Evolutionary conservation across 2,113 vertebrate genomes (phyloP), one percentile per base, ranked within the genome.

Genomic region (Rhinopithecus roxellana): DNA sequence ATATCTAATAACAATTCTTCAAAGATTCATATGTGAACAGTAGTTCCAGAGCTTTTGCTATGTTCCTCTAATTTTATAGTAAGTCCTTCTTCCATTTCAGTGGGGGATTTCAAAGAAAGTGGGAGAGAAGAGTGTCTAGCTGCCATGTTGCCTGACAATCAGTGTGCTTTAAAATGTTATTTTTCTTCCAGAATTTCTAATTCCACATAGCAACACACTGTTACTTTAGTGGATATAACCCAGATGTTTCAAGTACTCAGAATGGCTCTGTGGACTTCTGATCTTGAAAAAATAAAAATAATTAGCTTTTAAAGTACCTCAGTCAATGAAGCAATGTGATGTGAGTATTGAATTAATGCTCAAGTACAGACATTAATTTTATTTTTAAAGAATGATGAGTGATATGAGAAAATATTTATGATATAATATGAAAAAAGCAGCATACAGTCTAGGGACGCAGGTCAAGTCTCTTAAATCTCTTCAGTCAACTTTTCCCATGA

Each of bases 371-470:
- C 16, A 78, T 52, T 61, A 57, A 57, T 20, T 67, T 43, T 74
- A 81, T 90, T 92, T 89, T 90, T 80, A 48, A 77, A 84, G 48
- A 88, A 70, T 96, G 22, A 96, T 96, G 74, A 64, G 79, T 64
- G 18, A 82, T 48, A 82, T 79, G 52, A 96, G 75, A 79, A 72
- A 91, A 67, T 48, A 83, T 91, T 91, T 86, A 69, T 67, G 74
- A 50, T 55, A 38, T 30, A 67, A 40, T 48, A 80, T 48, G 23
- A 59, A 35, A 55, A 94, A 92, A 95, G 40, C 17, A 35, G 16
- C 50, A 40, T n/a, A 72, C n/a, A 61, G 11, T 70, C 32, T 20
- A n/a, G 32, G 61, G 17, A 93, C 32, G 90, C 96, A 80, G 72
- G 35, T 25, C 48, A 87, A 80, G 64, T 74, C 14, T 55, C 30